Base-by-base conservation (phyloP, 2,888 invertebrate genomes). In the Archaeoteleia sp. region DNA sequence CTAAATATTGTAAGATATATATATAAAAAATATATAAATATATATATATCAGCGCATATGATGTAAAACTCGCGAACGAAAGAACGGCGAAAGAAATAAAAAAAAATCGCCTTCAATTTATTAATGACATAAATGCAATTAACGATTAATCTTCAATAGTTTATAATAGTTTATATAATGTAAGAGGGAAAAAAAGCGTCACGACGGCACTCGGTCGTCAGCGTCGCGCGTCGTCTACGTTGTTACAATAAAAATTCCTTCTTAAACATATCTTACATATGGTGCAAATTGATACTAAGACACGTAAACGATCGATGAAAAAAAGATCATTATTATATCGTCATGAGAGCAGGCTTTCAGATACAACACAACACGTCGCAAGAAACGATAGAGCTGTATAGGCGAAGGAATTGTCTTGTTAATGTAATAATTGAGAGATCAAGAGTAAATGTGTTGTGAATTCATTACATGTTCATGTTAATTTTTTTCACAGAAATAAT, bases 261-360 rank as follows among this genome's bases (percentile, higher is more conserved):
- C 42, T 43, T 45, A 51, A 43, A 67, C 61, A 67, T 62, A 67
- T 62, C 62, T 62, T 57, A 43, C 62, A 62, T 55, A 62, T 40
- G 51, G 61, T 55, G 62, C 51, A 51, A 67, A 66, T 40, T 39
- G 45, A 53, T 14, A 46, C 27, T 45, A 35, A 58, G 51, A 27
- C 7, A 9, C 4, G 12, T 10, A 12, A 2, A 27, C 20, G 5
- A 40, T 25, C 25, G 25, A 40, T 23, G 7, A 23, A 17, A n/a
- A n/a, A 40, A 9, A 8, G 29, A n/a, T 27, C 10, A 23, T 27
- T 8, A 13, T 42, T 27, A 27, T 27, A 29, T 29, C 29, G 29
- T 15, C 10, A 23, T 12, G 13, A 45, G 30, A 29, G 8, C 27
- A 9, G 27, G 13, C 12, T 17, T 8, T 13, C 14, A 25, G 9